phyloP scores from a whole-genome alignment of 2,797 vertebrate species.

The Eospalax fontanierii region DNA sequence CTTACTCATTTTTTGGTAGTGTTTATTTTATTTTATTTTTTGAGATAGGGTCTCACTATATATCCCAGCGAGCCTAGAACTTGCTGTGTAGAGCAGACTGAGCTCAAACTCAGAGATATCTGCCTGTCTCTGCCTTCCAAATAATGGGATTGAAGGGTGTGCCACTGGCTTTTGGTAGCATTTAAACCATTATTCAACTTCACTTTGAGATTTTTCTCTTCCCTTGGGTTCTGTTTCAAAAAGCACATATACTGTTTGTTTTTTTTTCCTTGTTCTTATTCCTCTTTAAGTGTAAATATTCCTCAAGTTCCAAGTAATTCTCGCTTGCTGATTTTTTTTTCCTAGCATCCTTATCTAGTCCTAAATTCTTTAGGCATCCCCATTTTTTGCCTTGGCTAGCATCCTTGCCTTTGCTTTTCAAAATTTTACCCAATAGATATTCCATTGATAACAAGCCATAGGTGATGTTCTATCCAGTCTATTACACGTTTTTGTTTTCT shows the following conservation, averaged over 20 bases:
- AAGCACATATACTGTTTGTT: not conserved
- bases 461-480: not conserved
- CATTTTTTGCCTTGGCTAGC: not conserved
- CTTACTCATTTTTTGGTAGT: not conserved
- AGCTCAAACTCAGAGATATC: no score
- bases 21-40: not conserved
- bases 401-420: constrained; percentile 12
- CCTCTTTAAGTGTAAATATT: constrained; percentile 38
- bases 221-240: constrained; percentile 53
- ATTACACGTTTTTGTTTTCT: constrained; percentile 47
- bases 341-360: not conserved
- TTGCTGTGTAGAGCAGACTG: no score
- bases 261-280: constrained; percentile 24
- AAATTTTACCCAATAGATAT: not conserved
- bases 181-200: constrained; percentile 46
- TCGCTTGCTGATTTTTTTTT: constrained; percentile 7
- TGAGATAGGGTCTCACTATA: no score
- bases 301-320: not conserved
- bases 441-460: constrained; percentile 5
- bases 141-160: no score
- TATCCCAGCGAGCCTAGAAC: no score
- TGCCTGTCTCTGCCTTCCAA: no score
- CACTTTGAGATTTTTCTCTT: constrained; percentile 33
- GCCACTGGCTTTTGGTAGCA: not conserved
- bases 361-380: not conserved